Evolutionary conservation across 53 echinoderm and acorn worm species (phyloP).

Genomic region (Astropecten irregularis): DNA sequence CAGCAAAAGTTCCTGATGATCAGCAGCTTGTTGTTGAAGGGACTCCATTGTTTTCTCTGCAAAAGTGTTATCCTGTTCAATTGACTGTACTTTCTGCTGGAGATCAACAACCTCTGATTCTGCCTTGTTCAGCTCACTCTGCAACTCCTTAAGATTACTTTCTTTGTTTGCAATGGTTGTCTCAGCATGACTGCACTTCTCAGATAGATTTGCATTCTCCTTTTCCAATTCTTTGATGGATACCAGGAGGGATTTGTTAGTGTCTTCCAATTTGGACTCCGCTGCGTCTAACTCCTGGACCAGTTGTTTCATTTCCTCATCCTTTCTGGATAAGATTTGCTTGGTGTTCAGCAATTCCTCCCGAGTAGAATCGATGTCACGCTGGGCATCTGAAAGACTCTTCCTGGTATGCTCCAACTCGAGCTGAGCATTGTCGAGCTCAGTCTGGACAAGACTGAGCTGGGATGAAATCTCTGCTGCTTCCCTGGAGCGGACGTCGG

Average conservation of each 20-base stretch:
- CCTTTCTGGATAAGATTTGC: slow-evolving; percentile 4
- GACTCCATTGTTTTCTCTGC: slow-evolving; percentile 5
- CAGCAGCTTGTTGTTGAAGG: slow-evolving; percentile 13
- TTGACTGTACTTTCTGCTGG: slow-evolving; percentile 19
- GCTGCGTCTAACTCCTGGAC: neutral
- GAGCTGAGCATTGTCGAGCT: neutral
- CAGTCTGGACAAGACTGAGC: neutral
- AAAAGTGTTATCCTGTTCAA: slow-evolving; percentile 7
- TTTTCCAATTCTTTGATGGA: slow-evolving; percentile 11
- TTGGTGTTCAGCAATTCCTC: slow-evolving; percentile 30
- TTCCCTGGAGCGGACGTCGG: slow-evolving; percentile 14
- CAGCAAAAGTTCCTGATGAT: slow-evolving; percentile 17
- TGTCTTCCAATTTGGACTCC: slow-evolving; percentile 41
- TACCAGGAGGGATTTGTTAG: slow-evolving; percentile 29
- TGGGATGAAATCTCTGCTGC: neutral
- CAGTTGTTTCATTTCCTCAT: slow-evolving; percentile 18
- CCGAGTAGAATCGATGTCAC: neutral
- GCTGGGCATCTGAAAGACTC: slow-evolving; percentile 1
- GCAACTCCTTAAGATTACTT: neutral
- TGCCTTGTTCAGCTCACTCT: neutral
- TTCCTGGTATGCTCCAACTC: slow-evolving; percentile 17
- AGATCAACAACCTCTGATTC: slow-evolving; percentile 15
- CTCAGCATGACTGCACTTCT: slow-evolving; percentile 16
- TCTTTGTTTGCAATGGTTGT: slow-evolving; percentile 30
- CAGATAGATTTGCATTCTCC: neutral